These are phyloP conservation scores for Anneissia japonica DNA, from an alignment of 35 echinoderm and acorn worm genomes.

Conservation along the genomic window DNA sequence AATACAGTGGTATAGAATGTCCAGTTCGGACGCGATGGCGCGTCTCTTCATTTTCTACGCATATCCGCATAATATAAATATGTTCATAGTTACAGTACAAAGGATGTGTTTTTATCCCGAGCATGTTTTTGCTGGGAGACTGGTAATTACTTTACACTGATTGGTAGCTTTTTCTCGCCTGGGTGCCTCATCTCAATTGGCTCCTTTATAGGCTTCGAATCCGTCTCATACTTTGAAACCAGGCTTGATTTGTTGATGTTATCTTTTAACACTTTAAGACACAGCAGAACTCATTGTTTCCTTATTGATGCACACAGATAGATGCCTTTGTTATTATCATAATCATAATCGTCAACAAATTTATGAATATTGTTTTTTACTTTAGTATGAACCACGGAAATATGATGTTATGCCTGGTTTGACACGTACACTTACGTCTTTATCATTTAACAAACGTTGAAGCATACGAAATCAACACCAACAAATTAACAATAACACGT, in stretches of 20 bases:
- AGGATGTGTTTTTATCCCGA: background rate
- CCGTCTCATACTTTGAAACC: background rate
- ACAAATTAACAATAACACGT: background rate
- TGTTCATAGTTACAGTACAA: background rate
- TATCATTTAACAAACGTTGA: background rate
- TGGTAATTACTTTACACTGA: background rate
- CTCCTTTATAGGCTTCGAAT: background rate
- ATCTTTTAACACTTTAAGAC: background rate
- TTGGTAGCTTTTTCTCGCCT: background rate
- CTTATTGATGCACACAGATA: background rate
- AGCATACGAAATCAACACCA: background rate
- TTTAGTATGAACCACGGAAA: background rate
- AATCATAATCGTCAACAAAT: background rate
- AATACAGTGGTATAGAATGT: background rate
- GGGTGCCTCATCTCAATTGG: background rate
- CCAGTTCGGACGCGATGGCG: background rate
- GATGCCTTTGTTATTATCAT: background rate
- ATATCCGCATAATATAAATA: background rate
- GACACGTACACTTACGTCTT: background rate
- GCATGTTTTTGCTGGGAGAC: background rate
- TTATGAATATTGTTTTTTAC: background rate
- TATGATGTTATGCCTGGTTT: background rate
- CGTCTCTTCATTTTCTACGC: background rate
- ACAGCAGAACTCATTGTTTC: background rate
- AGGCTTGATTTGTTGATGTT: background rate